Percentiles rank a stretch among this genome's conserved stretches.
Evolutionary conservation across 2,797 vertebrate genomes (phyloP).

Genomic region (Aulostomus chinensis): DNA sequence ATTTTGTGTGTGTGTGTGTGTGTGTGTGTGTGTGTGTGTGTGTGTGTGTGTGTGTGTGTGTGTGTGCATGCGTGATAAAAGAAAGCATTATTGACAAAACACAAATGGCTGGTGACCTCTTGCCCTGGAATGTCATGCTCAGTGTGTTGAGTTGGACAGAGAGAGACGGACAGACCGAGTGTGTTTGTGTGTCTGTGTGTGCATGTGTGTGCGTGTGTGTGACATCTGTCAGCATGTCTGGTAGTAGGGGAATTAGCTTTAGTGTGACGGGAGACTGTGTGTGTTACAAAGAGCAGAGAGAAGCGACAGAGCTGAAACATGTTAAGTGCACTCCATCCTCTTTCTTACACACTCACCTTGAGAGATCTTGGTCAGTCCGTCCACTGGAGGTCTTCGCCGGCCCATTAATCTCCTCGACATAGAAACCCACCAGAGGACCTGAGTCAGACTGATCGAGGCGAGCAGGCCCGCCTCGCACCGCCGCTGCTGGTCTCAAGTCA

Average conservation of each 20-base stretch:
- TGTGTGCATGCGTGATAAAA: neutral
- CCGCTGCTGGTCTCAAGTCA: no score
- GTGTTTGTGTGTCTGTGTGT: constrained; percentile 17
- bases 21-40: constrained; percentile 2
- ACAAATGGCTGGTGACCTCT: constrained; percentile 26
- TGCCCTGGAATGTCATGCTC: constrained; percentile 12
- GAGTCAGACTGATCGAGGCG: no score
- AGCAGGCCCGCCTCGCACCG: no score
- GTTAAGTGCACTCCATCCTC: constrained; percentile 2
- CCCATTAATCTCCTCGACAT: neutral
- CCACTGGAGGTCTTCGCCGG: neutral
- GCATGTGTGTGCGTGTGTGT: constrained; percentile 26
- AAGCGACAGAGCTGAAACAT: neutral
- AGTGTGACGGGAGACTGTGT: constrained; percentile 24
- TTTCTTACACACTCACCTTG: no score
- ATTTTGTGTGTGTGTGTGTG: constrained; percentile 6
- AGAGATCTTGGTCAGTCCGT: no score
- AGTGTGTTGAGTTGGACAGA: neutral
- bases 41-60: constrained; percentile 2
- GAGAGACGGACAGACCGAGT: constrained; percentile 7
- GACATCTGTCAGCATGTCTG: constrained; percentile 58
- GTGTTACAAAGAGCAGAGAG: constrained; percentile 42
- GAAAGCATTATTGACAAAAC: constrained; percentile 43
- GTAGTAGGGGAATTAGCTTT: constrained; percentile 48
- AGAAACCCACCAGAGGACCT: neutral